Evolutionary conservation across 2,888 invertebrate species (phyloP), one percentile per base, ranked within the genome.

Genomic region (Ctena decussata): DNA sequence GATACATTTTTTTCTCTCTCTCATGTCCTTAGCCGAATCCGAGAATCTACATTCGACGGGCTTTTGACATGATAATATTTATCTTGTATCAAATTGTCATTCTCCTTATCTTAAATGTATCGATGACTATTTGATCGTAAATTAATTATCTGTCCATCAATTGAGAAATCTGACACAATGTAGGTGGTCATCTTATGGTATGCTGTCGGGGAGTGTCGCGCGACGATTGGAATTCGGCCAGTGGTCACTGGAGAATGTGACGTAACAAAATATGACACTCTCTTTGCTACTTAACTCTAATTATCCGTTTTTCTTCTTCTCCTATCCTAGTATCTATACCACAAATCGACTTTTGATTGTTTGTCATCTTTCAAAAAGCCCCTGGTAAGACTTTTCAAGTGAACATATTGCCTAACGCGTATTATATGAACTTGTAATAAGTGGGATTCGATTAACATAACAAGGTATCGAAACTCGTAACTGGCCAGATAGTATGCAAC

Each of bases 61-160:
- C 65, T 30, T 65, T 35, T 65, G 65, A 65, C 65, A 65, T 35
- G 65, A 32, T 35, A 65, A 65, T 65, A 65, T 65, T 65, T 65
- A 65, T 65, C 65, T 65, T 65, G 65, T 65, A 65, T 65, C 65
- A 65, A 65, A 65, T 65, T 65, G 65, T 65, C 65, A 65, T 35
- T n/a, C 65, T 6, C 35, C 65, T 30, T 65, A 65, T 65, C 65
- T 65, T 35, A 65, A 65, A 24, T 65, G 65, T 65, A 65, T 65
- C 65, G 32, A 32, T 65, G 65, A 65, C 65, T 65, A 65, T 6
- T 35, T 65, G 65, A 65, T 65, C 65, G 35, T 32, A 65, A 65
- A 65, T 35, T 65, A 65, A 65, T 65, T 65, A 65, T 65, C 65
- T 65, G 12, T 65, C 35, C 65, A 65, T 65, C 65, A 35, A 30